phyloP scores from a whole-genome alignment of 1,140 invertebrate genomes.

The Macrosteles quadrilineatus region DNA sequence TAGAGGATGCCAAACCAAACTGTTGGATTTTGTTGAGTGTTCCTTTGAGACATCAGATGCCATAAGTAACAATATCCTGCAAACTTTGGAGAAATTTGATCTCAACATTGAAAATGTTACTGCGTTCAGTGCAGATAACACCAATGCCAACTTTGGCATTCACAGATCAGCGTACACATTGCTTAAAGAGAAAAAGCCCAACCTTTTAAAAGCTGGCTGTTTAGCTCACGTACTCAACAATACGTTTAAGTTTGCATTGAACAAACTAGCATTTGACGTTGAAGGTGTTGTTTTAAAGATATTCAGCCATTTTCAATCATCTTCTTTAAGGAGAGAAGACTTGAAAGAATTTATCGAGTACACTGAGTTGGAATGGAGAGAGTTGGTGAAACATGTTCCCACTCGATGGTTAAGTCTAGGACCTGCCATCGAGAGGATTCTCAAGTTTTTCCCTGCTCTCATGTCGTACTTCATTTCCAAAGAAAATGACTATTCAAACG shows the following conservation, averaged over 20 bases:
- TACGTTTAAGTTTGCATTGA: constrained; percentile 8
- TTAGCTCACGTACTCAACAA: constrained; percentile 17
- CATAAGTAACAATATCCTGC: constrained; percentile 4
- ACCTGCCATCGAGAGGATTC: constrained; percentile 5
- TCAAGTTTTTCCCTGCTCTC: constrained; percentile 2
- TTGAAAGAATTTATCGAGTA: constrained; percentile 20
- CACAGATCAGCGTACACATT: constrained; percentile 18
- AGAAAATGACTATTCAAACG: constrained; percentile 4
- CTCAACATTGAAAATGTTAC: not conserved
- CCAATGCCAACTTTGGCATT: constrained; percentile 16
- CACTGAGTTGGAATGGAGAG: no score
- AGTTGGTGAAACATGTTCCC: constrained; percentile 9
- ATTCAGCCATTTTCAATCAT: not conserved
- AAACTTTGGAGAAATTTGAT: not conserved
- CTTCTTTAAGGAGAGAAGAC: not conserved
- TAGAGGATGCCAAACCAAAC: constrained; percentile 4
- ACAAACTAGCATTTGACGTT: not conserved
- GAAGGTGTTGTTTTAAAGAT: constrained; percentile 5
- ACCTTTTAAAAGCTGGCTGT: constrained; percentile 16
- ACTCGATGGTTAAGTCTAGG: constrained; percentile 22
- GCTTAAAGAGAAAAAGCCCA: constrained; percentile 11
- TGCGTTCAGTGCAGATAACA: constrained; percentile 14
- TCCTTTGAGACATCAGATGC: constrained; percentile 5
- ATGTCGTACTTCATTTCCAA: constrained; percentile 21
- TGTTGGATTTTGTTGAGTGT: constrained; percentile 7